These are phyloP conservation scores for Gymnopithys bicolor DNA, from an alignment of 2,797 vertebrate genomes.

Conservation along the genomic window DNA sequence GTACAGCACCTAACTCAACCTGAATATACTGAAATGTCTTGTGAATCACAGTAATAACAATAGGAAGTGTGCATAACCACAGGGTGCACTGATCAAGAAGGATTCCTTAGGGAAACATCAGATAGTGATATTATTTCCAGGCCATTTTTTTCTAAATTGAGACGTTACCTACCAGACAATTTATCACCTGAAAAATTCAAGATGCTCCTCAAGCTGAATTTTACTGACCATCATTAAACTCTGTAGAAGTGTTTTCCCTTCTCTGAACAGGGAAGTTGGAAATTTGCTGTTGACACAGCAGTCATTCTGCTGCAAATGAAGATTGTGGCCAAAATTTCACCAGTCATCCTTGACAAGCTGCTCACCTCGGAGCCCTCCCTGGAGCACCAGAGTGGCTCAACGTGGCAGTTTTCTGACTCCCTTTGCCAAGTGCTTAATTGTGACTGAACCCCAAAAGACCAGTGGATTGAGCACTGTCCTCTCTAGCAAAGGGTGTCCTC, in stretches of 20 bases:
- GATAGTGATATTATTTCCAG: background rate
- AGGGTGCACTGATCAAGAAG: background rate
- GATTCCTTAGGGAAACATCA: background rate
- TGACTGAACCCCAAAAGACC: background rate
- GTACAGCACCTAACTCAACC: background rate
- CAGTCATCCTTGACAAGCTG: background rate
- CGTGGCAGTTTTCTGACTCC: background rate
- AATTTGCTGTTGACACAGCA: background rate
- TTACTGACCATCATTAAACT: background rate
- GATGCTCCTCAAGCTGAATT: background rate
- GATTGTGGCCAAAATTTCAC: background rate
- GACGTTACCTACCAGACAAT: background rate
- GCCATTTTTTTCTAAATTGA: background rate
- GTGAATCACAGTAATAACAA: background rate
- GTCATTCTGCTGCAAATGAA: background rate
- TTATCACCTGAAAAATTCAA: background rate
- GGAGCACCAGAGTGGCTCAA: fast-evolving
- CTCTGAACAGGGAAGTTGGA: background rate
- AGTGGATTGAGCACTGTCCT: background rate
- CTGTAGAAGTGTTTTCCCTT: background rate
- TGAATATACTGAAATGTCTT: background rate
- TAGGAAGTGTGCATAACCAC: background rate
- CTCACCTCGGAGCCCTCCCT: background rate
- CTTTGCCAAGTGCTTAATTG: background rate
- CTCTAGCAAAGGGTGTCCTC: background rate